Conservation (phyloP, 2,113 vertebrate genomes). For the Neodontobutis hainanensis region DNA sequence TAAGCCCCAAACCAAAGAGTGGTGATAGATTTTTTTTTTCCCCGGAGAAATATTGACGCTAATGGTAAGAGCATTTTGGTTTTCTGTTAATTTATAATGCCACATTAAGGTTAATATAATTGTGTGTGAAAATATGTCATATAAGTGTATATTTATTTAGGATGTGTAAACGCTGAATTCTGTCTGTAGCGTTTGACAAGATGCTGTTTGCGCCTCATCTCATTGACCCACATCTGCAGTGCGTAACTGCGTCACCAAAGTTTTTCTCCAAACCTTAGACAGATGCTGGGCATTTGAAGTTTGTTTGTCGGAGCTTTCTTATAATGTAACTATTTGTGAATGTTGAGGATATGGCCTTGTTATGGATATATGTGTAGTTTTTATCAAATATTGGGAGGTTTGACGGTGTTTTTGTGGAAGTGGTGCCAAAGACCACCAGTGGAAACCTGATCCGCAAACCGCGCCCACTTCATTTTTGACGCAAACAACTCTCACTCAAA, state of each 20-base stretch:
- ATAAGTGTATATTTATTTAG: background rate
- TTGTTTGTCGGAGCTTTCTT: background rate
- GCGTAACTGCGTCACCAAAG: constrained; percentile 52
- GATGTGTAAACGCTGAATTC: background rate
- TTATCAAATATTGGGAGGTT: background rate
- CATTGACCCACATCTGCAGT: constrained; percentile 59
- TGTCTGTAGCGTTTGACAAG: constrained; percentile 4
- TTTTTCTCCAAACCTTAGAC: background rate
- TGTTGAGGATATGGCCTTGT: background rate
- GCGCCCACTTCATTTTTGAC: constrained; percentile 63
- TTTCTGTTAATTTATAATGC: no score
- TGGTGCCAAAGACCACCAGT: constrained; percentile 6
- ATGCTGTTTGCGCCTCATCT: constrained; percentile 50
- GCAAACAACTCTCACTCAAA: constrained; percentile 67
- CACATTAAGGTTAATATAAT: background rate
- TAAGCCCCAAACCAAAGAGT: background rate
- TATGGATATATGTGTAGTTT: background rate
- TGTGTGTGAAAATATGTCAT: no score
- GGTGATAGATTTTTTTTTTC: constrained; percentile 1
- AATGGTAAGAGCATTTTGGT: constrained; percentile 57
- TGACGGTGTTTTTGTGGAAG: constrained; percentile 3
- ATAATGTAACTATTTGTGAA: no score
- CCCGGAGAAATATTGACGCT: background rate
- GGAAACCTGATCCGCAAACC: constrained; percentile 59
- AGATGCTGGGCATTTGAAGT: background rate